Conservation (phyloP, 2,797 vertebrate genomes). For the Triplophysa bombifrons region DNA sequence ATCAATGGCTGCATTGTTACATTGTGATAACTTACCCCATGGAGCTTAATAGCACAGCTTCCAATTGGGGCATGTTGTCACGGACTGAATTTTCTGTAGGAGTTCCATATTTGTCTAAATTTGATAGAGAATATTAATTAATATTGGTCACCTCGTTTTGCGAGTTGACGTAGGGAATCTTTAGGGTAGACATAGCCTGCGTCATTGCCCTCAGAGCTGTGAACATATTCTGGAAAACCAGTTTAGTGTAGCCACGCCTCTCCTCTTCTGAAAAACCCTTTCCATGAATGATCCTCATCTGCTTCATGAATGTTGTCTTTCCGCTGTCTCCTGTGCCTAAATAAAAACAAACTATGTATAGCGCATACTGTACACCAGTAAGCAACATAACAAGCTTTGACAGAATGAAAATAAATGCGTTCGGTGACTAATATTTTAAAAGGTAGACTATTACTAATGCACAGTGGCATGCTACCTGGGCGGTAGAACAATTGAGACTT, state of each 20-base stretch:
- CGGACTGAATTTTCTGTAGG: not conserved
- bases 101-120: too few relatives aligned
- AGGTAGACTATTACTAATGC: not conserved
- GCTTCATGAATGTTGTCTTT: slow-evolving; percentile 82
- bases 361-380: not conserved
- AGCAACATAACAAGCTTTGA: not conserved
- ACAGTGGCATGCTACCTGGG: slow-evolving; percentile 46
- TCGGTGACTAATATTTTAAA: not conserved
- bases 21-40: too few relatives aligned
- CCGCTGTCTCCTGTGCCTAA: slow-evolving; percentile 81
- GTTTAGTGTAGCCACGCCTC: slow-evolving; percentile 71
- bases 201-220: slow-evolving; percentile 75
- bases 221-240: slow-evolving; percentile 82
- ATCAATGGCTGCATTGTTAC: too few relatives aligned
- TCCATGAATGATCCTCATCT: slow-evolving; percentile 83
- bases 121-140: too few relatives aligned
- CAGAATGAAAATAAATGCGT: not conserved
- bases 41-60: too few relatives aligned
- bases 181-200: slow-evolving; percentile 72
- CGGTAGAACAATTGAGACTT: not conserved
- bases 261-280: slow-evolving; percentile 77
- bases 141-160: slow-evolving; percentile 74
- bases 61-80: not conserved
- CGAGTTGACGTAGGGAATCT: slow-evolving; percentile 74
- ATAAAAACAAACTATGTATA: not conserved